Evolutionary conservation across 2,797 vertebrate species (phyloP).

Genomic region (Pelobates cultripes): DNA sequence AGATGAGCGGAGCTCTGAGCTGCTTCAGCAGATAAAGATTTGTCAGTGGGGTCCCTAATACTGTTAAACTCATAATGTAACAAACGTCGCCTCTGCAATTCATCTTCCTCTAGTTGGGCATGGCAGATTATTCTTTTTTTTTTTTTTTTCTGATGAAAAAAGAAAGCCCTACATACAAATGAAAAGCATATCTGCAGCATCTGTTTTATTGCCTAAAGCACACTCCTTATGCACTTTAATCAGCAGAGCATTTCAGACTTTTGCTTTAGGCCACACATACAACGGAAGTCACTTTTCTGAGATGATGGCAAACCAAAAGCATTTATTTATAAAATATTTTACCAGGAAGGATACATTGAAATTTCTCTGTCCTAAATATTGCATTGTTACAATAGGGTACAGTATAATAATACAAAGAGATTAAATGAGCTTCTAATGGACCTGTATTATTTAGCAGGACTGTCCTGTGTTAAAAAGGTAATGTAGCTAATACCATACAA

Average conservation of each 20-base stretch:
- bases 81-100: slow-evolving; percentile 57
- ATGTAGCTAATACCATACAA: not conserved
- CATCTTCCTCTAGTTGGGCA: slow-evolving; percentile 58
- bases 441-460: slow-evolving; percentile 12
- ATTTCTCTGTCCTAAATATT: too few species aligned
- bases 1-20: slow-evolving; percentile 60
- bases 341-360: too few species aligned
- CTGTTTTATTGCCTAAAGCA: slow-evolving; percentile 64
- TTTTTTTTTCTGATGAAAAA: slow-evolving; percentile 59
- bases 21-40: slow-evolving; percentile 64
- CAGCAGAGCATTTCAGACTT: slow-evolving; percentile 64
- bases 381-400: too few species aligned
- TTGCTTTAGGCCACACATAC: slow-evolving; percentile 61
- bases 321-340: not conserved
- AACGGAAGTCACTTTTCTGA: slow-evolving; percentile 62
- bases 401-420: not conserved
- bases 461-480: not conserved
- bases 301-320: slow-evolving; percentile 58
- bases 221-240: slow-evolving; percentile 62
- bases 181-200: slow-evolving; percentile 63
- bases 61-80: slow-evolving; percentile 62
- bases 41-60: slow-evolving; percentile 63
- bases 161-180: slow-evolving; percentile 61
- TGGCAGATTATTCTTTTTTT: slow-evolving; percentile 57
- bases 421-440: not conserved